A percentile compares a stretch with the other conserved stretches of the same genome.
Conservation (phyloP, 2,888 invertebrate genomes). For the Scaeva pyrastri region DNA sequence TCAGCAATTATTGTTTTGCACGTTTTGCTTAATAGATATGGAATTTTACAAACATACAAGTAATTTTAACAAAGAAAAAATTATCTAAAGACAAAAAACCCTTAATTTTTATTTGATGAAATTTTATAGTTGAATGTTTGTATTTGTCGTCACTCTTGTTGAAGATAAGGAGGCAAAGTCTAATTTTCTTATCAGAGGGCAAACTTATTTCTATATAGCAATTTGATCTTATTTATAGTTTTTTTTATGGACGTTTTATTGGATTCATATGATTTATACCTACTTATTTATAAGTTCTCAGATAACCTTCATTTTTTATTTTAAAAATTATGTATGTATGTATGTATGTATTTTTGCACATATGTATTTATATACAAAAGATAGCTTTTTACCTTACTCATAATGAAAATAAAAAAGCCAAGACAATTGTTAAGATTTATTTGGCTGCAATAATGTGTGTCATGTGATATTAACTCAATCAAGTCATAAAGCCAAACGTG, state of each 20-base stretch:
- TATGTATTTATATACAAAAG: no score
- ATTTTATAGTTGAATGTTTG: background rate
- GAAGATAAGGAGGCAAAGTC: background rate
- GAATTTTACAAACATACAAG: constrained; percentile 4
- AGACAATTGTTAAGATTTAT: no score
- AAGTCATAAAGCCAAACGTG: no score
- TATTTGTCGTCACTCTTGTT: background rate
- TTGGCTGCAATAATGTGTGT: no score
- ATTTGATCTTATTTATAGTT: constrained; percentile 14
- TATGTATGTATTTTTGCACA: no score
- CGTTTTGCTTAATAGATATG: background rate
- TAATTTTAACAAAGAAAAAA: background rate
- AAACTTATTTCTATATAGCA: background rate
- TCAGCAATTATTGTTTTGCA: background rate
- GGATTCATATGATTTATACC: background rate
- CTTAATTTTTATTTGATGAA: background rate
- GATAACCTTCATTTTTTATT: constrained; percentile 4
- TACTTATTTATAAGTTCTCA: background rate
- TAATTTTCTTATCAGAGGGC: background rate
- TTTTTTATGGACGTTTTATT: constrained; percentile 7
- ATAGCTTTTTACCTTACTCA: no score
- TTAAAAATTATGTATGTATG: no score
- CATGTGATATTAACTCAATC: no score
- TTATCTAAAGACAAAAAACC: constrained; percentile 26
- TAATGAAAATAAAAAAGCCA: no score